A percentile compares a stretch with the other conserved stretches of the same genome.
Evolutionary conservation across 2,888 invertebrate genomes (phyloP).

Genomic region (Caradrina clavipalpis): DNA sequence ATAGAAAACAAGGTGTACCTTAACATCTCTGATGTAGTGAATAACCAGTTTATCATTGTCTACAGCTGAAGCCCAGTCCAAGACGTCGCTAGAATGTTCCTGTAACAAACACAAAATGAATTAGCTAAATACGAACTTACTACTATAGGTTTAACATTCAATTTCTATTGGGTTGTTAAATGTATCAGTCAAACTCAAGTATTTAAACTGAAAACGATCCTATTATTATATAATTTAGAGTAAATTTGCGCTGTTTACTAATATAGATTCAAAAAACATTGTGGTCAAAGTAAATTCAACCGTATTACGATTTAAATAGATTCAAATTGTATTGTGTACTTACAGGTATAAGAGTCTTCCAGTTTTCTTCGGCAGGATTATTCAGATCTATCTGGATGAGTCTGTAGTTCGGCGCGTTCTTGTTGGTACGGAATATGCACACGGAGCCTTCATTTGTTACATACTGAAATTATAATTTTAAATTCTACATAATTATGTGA

Average conservation of each 20-base stretch:
- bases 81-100: conserved; percentile 96
- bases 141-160: neutral
- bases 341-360: conserved; percentile 95
- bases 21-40: conserved; percentile 98
- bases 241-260: no score
- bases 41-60: conserved; percentile 96
- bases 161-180: neutral
- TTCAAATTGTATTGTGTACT: conserved; percentile 56
- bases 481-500: no score
- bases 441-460: conserved; percentile 96
- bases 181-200: neutral
- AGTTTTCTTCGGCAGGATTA: conserved; percentile 93
- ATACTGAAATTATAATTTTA: conserved; percentile 91
- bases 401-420: conserved; percentile 97
- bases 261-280: neutral
- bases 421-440: conserved; percentile 97
- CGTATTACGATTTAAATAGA: neutral
- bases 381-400: conserved; percentile 96
- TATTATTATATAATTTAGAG: neutral
- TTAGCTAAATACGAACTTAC: conserved; percentile 1
- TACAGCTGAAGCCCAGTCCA: conserved; percentile 97
- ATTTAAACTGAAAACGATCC: neutral
- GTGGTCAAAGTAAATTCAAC: neutral
- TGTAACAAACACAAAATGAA: conserved; percentile 62
- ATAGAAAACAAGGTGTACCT: conserved; percentile 90